Percentiles rank a stretch among this genome's conserved stretches.
phyloP scores from a whole-genome alignment of 2,113 vertebrate species.

The Embiotoca jacksoni region DNA sequence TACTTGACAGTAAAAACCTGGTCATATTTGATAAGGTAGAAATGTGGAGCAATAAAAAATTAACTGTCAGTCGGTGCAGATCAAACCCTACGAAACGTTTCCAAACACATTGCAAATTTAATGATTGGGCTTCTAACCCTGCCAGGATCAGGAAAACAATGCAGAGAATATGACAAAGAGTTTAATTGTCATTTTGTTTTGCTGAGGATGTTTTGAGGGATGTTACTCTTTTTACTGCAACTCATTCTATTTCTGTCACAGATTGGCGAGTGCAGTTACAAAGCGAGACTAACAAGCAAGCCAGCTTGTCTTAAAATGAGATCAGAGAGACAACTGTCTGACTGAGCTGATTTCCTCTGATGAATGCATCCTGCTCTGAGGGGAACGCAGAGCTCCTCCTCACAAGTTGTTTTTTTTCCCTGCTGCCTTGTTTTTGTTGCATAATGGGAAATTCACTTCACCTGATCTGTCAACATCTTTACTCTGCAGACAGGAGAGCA shows the following conservation, averaged over 20 bases:
- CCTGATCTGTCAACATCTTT: conserved; percentile 43
- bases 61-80: neutral
- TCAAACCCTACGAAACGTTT: neutral
- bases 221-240: conserved; percentile 1
- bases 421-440: conserved; percentile 17
- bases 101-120: neutral
- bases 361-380: conserved; percentile 25
- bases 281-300: conserved; percentile 38
- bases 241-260: conserved; percentile 15
- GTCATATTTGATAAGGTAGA: too few relatives aligned
- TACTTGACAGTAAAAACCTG: neutral
- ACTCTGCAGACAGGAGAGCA: conserved; percentile 13
- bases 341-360: conserved; percentile 36
- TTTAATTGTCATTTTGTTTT: conserved; percentile 1
- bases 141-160: conserved; percentile 11
- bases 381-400: conserved; percentile 12
- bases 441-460: conserved; percentile 51
- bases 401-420: conserved; percentile 10
- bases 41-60: too few relatives aligned
- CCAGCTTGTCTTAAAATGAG: conserved; percentile 13
- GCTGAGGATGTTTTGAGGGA: conserved; percentile 7
- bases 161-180: conserved; percentile 1
- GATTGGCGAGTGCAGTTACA: neutral
- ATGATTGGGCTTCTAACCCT: neutral
- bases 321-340: conserved; percentile 40